phyloP scores from a whole-genome alignment of 1,140 invertebrate genomes.

The Choristoneura fumiferana region DNA sequence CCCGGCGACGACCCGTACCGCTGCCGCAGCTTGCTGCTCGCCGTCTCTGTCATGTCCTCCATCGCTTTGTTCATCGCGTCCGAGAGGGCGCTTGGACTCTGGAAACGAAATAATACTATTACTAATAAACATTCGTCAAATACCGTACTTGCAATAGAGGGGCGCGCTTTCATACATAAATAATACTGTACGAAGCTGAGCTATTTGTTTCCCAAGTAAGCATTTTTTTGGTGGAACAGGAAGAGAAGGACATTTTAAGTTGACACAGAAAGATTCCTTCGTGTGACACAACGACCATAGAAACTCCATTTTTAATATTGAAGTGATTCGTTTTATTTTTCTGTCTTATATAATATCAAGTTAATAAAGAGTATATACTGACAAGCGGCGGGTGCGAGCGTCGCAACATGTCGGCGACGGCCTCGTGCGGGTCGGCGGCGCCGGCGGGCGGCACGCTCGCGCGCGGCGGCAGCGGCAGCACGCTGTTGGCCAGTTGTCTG shows the following conservation, averaged over 20 bases:
- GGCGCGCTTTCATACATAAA: too few species aligned
- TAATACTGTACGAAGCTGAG: too few species aligned
- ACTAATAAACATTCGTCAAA: constrained; percentile 18
- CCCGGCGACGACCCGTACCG: constrained; percentile 82
- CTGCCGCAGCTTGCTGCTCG: constrained; percentile 77
- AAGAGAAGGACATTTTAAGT: too few species aligned
- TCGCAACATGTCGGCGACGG: constrained; percentile 72
- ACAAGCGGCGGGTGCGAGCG: constrained; percentile 84
- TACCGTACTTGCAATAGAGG: too few species aligned
- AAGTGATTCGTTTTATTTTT: too few species aligned
- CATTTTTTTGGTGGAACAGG: too few species aligned
- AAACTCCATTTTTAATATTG: too few species aligned
- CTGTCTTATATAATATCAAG: too few species aligned
- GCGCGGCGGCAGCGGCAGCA: constrained; percentile 91
- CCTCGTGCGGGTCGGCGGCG: constrained; percentile 75
- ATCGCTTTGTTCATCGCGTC: constrained; percentile 92
- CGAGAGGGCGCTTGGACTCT: constrained; percentile 83
- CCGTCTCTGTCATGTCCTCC: constrained; percentile 94
- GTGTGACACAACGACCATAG: too few species aligned
- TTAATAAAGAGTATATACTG: constrained; percentile 43
- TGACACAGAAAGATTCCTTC: too few species aligned
- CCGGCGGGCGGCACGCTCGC: constrained; percentile 82
- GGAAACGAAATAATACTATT: constrained; percentile 23
- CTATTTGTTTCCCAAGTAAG: too few species aligned
- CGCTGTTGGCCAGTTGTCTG: constrained; percentile 71